Conservation (phyloP, 2,113 vertebrate species). For the Lepisosteus oculatus region DNA sequence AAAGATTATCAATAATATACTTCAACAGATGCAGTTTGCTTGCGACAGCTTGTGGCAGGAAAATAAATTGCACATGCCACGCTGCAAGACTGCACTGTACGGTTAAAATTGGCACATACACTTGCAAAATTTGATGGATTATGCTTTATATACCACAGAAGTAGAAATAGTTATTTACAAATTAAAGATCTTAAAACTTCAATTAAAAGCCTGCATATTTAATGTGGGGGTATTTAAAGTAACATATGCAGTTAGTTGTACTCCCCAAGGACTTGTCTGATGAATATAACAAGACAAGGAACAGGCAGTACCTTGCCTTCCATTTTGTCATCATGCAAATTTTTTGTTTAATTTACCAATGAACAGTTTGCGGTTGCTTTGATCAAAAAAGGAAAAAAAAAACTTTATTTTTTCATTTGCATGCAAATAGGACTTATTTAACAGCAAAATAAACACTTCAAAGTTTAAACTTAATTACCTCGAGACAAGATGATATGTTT, state of each 20-base stretch:
- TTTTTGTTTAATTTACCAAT: constrained; percentile 3
- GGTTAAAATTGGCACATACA: not conserved
- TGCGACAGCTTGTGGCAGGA: constrained; percentile 11
- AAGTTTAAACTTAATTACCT: constrained; percentile 25
- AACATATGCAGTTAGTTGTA: not conserved
- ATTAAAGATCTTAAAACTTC: not conserved
- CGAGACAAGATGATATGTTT: constrained; percentile 12
- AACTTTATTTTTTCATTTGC: constrained; percentile 18
- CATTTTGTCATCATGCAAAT: constrained; percentile 17
- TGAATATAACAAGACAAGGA: not conserved
- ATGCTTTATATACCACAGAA: not conserved
- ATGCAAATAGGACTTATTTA: constrained; percentile 25
- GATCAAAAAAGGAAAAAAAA: constrained; percentile 15
- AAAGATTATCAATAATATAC: not conserved
- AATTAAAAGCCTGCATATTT: not conserved
- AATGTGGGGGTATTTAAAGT: not conserved
- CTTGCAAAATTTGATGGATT: not conserved
- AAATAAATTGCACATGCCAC: constrained; percentile 15
- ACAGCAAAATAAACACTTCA: constrained; percentile 20
- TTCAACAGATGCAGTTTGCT: constrained; percentile 4
- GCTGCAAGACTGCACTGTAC: not conserved
- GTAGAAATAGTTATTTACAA: not conserved
- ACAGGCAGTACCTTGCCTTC: not conserved
- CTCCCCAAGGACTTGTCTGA: not conserved
- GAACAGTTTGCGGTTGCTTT: constrained; percentile 18